phyloP scores from a whole-genome alignment of 2,113 vertebrate species.

The Hemicordylus capensis region DNA sequence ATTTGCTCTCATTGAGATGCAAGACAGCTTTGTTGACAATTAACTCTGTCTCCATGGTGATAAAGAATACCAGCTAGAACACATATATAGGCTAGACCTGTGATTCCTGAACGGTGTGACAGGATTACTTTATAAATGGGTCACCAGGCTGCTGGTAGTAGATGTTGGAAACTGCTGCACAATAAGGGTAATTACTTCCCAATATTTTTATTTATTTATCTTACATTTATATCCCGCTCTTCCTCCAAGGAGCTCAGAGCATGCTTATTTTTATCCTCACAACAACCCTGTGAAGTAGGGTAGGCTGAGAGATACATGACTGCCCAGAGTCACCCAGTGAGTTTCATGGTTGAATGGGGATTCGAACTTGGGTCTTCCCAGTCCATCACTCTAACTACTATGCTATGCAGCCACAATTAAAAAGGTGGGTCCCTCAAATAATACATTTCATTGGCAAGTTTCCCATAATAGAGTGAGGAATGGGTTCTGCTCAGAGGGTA shows the following conservation, averaged over 20 bases:
- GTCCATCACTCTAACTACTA: no score
- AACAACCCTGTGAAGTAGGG: no score
- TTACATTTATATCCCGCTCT: no score
- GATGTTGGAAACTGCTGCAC: neutral
- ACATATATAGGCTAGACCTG: neutral
- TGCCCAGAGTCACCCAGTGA: no score
- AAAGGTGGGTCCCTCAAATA: neutral
- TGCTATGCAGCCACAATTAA: neutral
- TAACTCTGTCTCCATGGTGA: slow-evolving; percentile 16
- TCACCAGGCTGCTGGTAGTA: neutral
- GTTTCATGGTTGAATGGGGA: no score
- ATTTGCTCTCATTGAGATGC: slow-evolving; percentile 5
- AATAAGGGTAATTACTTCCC: neutral
- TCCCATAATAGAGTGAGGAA: neutral
- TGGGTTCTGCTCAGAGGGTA: neutral
- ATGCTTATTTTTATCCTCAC: no score
- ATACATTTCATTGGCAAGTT: neutral
- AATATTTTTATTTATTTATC: no score
- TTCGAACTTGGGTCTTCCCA: no score
- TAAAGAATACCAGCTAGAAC: neutral
- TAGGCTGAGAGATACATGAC: no score
- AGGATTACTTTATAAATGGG: slow-evolving; percentile 17
- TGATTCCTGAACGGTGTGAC: slow-evolving; percentile 3
- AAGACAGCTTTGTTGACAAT: slow-evolving; percentile 30
- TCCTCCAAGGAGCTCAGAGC: no score